Evolutionary conservation across 2,113 vertebrate species (phyloP).

Genomic region (Paraplagusia blochii): DNA sequence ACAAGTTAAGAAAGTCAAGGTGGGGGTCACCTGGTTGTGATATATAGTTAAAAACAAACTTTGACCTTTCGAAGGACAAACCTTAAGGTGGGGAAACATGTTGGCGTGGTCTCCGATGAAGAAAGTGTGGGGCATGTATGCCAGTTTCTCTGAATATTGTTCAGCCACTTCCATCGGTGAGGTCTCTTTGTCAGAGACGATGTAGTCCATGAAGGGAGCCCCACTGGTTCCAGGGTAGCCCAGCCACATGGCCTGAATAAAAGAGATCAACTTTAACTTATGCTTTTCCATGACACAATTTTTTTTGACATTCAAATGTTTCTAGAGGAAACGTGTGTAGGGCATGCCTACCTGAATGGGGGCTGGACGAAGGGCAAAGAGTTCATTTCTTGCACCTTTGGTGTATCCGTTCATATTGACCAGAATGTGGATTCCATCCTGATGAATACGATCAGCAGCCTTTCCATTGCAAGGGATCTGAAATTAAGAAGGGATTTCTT

Average conservation of each 20-base stretch:
- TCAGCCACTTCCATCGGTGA: slow-evolving; percentile 93
- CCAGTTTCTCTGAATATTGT: slow-evolving; percentile 97
- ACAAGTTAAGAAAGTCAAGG: slow-evolving; percentile 8
- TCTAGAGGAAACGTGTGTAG: background rate
- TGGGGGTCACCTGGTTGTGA: background rate
- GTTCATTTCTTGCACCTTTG: slow-evolving; percentile 94
- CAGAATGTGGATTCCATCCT: slow-evolving; percentile 95
- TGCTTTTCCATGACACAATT: background rate
- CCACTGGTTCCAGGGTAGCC: slow-evolving; percentile 98
- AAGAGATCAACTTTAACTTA: background rate
- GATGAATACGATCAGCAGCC: slow-evolving; percentile 96
- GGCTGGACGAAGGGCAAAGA: slow-evolving; percentile 93
- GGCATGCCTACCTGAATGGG: slow-evolving; percentile 85
- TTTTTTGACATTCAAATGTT: background rate
- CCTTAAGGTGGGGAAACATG: slow-evolving; percentile 99
- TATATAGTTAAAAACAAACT: background rate
- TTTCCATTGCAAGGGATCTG: slow-evolving; percentile 98
- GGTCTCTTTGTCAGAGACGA: slow-evolving; percentile 94
- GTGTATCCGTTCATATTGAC: slow-evolving; percentile 99
- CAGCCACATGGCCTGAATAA: slow-evolving; percentile 90
- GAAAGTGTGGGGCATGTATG: slow-evolving; percentile 97
- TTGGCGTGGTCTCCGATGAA: slow-evolving; percentile 99
- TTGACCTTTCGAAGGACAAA: slow-evolving; percentile 45
- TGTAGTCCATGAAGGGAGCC: slow-evolving; percentile 97
- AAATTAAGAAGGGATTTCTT: background rate